Evolutionary conservation across 2,888 invertebrate species (phyloP).

Genomic region (Cataglyphis altisquamis): DNA sequence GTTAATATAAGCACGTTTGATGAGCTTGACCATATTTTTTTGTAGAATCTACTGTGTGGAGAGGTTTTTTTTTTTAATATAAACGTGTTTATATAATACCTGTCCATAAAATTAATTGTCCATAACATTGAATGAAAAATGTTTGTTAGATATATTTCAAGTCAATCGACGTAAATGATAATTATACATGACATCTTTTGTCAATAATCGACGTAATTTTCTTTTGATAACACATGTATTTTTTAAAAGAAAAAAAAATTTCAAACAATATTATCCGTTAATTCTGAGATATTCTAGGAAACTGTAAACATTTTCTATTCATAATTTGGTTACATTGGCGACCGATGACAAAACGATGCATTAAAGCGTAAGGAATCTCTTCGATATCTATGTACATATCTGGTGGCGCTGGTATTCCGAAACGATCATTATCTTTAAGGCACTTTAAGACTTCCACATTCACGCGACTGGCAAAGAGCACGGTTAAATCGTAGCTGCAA

Average conservation of each 20-base stretch:
- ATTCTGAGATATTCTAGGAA: neutral
- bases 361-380: conserved; percentile 11
- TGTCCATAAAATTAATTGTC: neutral
- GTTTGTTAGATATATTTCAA: neutral
- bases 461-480: conserved; percentile 2
- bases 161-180: neutral
- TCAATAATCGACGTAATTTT: neutral
- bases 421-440: conserved; percentile 43
- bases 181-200: neutral
- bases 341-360: conserved; percentile 22
- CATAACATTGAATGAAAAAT: neutral
- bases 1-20: conserved; percentile 1
- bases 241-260: neutral
- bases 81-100: conserved; percentile 12
- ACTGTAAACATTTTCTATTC: neutral
- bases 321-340: neutral
- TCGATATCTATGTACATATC: neutral
- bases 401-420: neutral
- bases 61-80: neutral
- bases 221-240: neutral
- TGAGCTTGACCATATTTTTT: neutral
- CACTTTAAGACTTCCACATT: conserved; percentile 41
- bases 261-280: conserved; percentile 3
- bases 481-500: conserved; percentile 28
- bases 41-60: neutral